Evolutionary conservation across 2,797 vertebrate genomes (phyloP).

Genomic region (Kryptopterus vitreolus): DNA sequence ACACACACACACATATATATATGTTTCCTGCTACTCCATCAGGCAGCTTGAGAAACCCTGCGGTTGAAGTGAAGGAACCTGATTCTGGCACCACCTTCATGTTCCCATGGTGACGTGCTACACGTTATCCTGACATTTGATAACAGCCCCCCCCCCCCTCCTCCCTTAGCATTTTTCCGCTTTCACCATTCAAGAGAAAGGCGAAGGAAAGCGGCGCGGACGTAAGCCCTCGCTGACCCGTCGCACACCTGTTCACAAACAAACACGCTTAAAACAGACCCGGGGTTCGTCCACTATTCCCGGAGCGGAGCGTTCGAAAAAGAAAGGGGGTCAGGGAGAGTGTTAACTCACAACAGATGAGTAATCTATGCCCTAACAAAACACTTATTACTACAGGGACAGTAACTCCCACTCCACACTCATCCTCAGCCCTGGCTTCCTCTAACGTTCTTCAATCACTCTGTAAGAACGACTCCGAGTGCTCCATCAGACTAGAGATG

Average conservation of each 20-base stretch:
- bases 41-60: not conserved
- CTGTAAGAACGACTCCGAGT: constrained; percentile 14
- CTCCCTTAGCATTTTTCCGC: constrained; percentile 12
- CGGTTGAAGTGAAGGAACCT: constrained; percentile 2
- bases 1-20: too few species aligned
- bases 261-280: constrained; percentile 30
- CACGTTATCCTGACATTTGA: constrained; percentile 57
- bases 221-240: constrained; percentile 38
- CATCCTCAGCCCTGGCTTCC: constrained; percentile 55
- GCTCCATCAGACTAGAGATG: constrained; percentile 2
- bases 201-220: constrained; percentile 1
- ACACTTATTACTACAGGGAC: constrained; percentile 33
- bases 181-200: constrained; percentile 21
- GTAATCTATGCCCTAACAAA: constrained; percentile 42
- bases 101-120: constrained; percentile 51
- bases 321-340: constrained; percentile 28
- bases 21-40: not conserved
- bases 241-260: constrained; percentile 41
- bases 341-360: constrained; percentile 9
- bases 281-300: constrained; percentile 13
- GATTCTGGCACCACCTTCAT: constrained; percentile 2
- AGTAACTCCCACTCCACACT: constrained; percentile 35
- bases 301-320: constrained; percentile 25
- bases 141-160: constrained; percentile 40
- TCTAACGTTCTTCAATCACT: constrained; percentile 10